Evolutionary conservation across 2,797 vertebrate genomes (phyloP), one percentile per base, ranked within the genome.

Genomic region (Acipenser ruthenus): DNA sequence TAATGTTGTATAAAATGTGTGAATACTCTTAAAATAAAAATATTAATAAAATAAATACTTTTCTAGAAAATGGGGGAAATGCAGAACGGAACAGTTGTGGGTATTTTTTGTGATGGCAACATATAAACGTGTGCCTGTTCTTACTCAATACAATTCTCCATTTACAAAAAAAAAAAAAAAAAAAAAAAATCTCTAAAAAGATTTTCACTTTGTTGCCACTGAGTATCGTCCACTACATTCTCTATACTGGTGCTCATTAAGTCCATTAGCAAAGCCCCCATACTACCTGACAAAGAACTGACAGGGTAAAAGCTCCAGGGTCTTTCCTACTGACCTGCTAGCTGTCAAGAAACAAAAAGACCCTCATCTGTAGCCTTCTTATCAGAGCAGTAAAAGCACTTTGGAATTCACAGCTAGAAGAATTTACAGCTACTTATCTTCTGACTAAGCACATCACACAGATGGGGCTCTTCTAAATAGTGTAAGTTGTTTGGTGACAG

Each of bases 191-290:
- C 23, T 37, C 2, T 37, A 37, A 37, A 37, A 37, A 37, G 23
- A 37, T 4, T 37, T 37, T 37, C 23, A 37, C 23, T 37, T 37
- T 37, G 23, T 37, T 37, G 23, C 23, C 23, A 37, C 70, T 68
- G 68, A 79, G 72, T 82, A 82, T 84, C 73, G 77, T 75, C n/a
- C 80, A 79, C 79, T 81, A 72, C 65, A 76, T 82, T 79, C 87
- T 86, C 80, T 80, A 81, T 83, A 76, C 69, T 79, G 72, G 67
- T 68, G 76, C 82, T 87, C 71, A 74, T 87, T 86, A 84, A 78
- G 74, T 70, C 74, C 75, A 82, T 80, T 74, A 79, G 78, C 80
- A 78, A 78, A 8, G 69, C 73, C 65, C 23, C 63, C 73, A 72
- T 77, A 73, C 68, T 77, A 75, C 76, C 70, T 64, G 71, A 77